Evolutionary conservation across 2,113 vertebrate species (phyloP).

Genomic region (Phyllopteryx taeniolatus): DNA sequence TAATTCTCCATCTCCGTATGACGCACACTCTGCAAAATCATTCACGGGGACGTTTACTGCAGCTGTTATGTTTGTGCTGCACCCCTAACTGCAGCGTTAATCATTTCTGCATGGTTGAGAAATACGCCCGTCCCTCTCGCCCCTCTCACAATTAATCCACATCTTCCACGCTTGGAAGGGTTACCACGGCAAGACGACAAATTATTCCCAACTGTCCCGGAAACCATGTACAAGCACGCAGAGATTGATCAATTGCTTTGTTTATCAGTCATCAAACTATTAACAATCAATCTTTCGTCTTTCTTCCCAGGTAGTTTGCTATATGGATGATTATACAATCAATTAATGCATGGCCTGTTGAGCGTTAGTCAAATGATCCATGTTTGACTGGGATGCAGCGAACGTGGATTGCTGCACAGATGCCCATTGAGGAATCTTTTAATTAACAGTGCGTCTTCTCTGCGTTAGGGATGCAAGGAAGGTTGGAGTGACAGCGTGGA

Average conservation of each 20-base stretch:
- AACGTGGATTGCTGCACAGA: conserved; percentile 62
- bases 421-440: conserved; percentile 72
- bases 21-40: conserved; percentile 29
- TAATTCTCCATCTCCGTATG: conserved; percentile 5
- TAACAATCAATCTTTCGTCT: conserved; percentile 69
- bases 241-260: conserved; percentile 76
- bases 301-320: conserved; percentile 52
- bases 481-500: conserved; percentile 27
- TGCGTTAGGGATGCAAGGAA: conserved; percentile 32
- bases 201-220: conserved; percentile 60
- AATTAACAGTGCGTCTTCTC: conserved; percentile 65
- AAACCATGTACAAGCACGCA: conserved; percentile 58
- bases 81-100: conserved; percentile 63
- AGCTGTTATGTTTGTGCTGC: conserved; percentile 70
- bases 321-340: conserved; percentile 74
- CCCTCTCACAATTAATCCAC: conserved; percentile 69
- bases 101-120: conserved; percentile 69
- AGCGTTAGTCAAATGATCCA: conserved; percentile 71
- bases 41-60: conserved; percentile 65
- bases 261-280: conserved; percentile 77
- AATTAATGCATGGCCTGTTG: conserved; percentile 74
- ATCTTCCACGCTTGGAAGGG: conserved; percentile 67
- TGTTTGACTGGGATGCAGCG: conserved; percentile 52
- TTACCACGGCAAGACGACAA: conserved; percentile 65
- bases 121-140: conserved; percentile 61